Base-by-base conservation (phyloP, 2,888 invertebrate genomes). In the Agrotis segetum region DNA sequence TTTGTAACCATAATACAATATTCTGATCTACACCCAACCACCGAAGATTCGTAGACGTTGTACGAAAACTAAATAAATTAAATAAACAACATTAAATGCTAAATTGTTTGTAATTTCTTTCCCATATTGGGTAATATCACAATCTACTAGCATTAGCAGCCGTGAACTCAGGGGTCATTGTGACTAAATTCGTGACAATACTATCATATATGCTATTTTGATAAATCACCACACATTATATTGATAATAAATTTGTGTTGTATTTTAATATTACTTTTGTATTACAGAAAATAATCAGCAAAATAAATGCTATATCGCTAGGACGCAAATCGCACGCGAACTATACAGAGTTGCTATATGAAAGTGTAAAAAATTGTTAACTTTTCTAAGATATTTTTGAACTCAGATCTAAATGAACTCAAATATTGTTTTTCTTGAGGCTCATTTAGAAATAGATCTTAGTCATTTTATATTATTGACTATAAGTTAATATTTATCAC, bases 251-350 rank as follows among this genome's bases (percentile, higher is more conserved):
- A 75, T 81, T 64, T 67, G 67, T 53, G 70, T 70, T 50, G 19
- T 67, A 67, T 77, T 76, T 74, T 62, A 40, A 76, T 77, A 82
- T 72, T 74, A 83, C 71, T 84, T 80, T 64, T 63, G 79, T 79
- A 85, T 81, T 86, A 82, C 85, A 78, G 83, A 84, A 81, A 89
- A 80, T 87, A 85, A 77, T 83, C 80, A 86, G 69, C 86, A 89
- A 91, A 91, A 88, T 88, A 90, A 88, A 88, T 88, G 85, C 87
- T 87, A 84, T 68, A 78, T 74, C 79, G 84, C 87, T 89, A 90
- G 94, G 94, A 95, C 94, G 95, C 95, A 95, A 94, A 92, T 92
- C 87, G 90, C 93, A 94, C 91, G 93, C 94, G 92, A 94, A 92
- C 91, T 88, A 81, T 40, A 82, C 73, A 81, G 85, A 73, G 86